Conservation (phyloP, 2,888 invertebrate species). For the Phasia obesa region DNA sequence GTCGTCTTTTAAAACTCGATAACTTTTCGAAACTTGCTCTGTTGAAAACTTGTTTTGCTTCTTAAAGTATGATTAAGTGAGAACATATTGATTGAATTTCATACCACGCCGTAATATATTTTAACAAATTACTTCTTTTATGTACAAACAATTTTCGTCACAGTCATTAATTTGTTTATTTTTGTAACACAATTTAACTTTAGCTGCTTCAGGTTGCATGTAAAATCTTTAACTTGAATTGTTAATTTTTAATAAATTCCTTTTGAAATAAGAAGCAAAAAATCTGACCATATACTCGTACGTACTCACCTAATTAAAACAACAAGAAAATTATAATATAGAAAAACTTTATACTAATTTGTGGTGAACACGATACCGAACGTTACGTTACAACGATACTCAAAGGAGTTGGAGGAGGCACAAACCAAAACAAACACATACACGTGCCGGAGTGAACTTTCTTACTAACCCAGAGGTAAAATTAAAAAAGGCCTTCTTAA, state of each 20-base stretch:
- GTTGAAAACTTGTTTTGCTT: too few relatives aligned
- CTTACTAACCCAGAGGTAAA: neutral
- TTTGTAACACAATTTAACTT: neutral
- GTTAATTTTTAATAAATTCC: slow-evolving; percentile 20
- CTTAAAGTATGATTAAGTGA: too few relatives aligned
- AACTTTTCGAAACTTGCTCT: too few relatives aligned
- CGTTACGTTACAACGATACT: slow-evolving; percentile 37
- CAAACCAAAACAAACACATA: slow-evolving; percentile 10
- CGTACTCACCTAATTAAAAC: slow-evolving; percentile 39
- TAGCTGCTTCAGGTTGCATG: neutral
- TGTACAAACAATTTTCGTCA: too few relatives aligned
- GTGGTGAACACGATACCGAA: slow-evolving; percentile 58
- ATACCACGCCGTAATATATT: too few relatives aligned
- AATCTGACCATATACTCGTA: slow-evolving; percentile 23
- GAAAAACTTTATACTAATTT: slow-evolving; percentile 42
- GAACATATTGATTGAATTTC: too few relatives aligned
- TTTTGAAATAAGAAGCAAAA: neutral
- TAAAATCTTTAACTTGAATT: slow-evolving; percentile 3
- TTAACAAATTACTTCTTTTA: too few relatives aligned
- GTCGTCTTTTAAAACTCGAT: too few relatives aligned
- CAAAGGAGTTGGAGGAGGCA: slow-evolving; percentile 42
- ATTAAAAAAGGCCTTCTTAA: too few relatives aligned
- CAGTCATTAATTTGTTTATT: too few relatives aligned
- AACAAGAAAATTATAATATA: slow-evolving; percentile 23
- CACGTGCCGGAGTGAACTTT: neutral